These are phyloP conservation scores for Zoanthus sociatus DNA, from an alignment of 92 coral and sea anemone species.

Conservation along the genomic window DNA sequence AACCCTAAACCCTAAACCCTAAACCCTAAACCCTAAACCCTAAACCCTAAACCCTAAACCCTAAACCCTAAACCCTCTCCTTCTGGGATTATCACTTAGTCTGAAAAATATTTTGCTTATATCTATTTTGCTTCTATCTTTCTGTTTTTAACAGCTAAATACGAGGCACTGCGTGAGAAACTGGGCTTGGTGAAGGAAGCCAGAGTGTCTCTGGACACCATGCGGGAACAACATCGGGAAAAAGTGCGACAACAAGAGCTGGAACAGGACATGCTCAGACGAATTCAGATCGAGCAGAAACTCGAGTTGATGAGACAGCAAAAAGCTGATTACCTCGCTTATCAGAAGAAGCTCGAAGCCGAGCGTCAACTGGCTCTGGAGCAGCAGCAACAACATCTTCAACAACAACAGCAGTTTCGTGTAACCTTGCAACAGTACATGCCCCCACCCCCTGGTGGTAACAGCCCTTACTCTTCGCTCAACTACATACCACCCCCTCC, in stretches of 20 bases:
- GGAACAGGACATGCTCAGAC: conserved; percentile 97
- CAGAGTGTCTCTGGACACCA: conserved; percentile 80
- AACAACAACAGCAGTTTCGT: conserved; percentile 55
- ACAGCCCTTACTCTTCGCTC: conserved; percentile 83
- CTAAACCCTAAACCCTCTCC: too few species aligned
- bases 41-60: too few species aligned
- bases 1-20: too few species aligned
- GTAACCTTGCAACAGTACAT: conserved; percentile 61
- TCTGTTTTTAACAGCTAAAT: conserved; percentile 66
- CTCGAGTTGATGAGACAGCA: conserved; percentile 97
- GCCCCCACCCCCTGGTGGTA: conserved; percentile 58
- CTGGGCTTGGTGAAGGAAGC: conserved; percentile 91
- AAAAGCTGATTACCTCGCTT: conserved; percentile 93
- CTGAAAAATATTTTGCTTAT: too few species aligned
- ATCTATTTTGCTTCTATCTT: too few species aligned
- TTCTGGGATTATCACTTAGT: too few species aligned
- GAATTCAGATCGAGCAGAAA: conserved; percentile 98
- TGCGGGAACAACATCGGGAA: conserved; percentile 94
- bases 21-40: too few species aligned
- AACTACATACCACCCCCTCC: conserved; percentile 60
- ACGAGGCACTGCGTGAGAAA: conserved; percentile 84
- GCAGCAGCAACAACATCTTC: conserved; percentile 85
- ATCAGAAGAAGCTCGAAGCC: conserved; percentile 89
- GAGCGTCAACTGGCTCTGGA: conserved; percentile 96
- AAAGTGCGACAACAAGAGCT: conserved; percentile 96